Conservation (phyloP, 2,113 vertebrate genomes). For the Prunella himalayana region DNA sequence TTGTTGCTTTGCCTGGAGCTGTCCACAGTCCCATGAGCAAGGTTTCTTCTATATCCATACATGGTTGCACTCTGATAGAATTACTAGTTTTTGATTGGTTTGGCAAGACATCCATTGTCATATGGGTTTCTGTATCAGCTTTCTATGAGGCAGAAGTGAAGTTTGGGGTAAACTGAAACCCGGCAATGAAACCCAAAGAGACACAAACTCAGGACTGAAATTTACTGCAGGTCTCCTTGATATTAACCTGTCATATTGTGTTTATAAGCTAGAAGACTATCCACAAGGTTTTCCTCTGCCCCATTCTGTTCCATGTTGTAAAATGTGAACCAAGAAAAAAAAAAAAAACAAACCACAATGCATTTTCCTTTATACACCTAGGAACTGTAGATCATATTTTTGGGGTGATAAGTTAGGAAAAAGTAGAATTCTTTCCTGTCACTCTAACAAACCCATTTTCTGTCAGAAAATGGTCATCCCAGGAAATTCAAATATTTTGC, state of each 20-base stretch:
- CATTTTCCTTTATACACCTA: not conserved
- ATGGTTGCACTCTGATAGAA: not conserved
- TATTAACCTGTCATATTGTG: not conserved
- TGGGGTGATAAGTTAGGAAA: not conserved
- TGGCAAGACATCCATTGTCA: not conserved
- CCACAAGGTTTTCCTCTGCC: not conserved
- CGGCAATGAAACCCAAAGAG: rapidly evolving
- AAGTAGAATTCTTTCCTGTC: not conserved
- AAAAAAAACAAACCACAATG: too few relatives aligned
- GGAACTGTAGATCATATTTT: not conserved
- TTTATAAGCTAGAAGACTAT: not conserved
- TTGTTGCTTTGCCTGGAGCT: not conserved
- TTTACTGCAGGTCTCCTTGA: not conserved
- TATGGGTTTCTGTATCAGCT: not conserved
- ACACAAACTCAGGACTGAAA: not conserved
- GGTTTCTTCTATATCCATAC: rapidly evolving
- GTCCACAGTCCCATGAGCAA: not conserved
- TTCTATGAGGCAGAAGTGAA: not conserved
- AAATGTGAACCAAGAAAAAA: not conserved
- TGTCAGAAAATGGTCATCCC: not conserved
- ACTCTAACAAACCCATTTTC: not conserved
- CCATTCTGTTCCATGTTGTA: not conserved
- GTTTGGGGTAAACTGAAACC: not conserved
- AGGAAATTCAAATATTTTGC: not conserved
- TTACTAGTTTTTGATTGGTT: not conserved